phyloP scores from a whole-genome alignment of 2,888 invertebrate genomes.

The Cephonodes hylas region DNA sequence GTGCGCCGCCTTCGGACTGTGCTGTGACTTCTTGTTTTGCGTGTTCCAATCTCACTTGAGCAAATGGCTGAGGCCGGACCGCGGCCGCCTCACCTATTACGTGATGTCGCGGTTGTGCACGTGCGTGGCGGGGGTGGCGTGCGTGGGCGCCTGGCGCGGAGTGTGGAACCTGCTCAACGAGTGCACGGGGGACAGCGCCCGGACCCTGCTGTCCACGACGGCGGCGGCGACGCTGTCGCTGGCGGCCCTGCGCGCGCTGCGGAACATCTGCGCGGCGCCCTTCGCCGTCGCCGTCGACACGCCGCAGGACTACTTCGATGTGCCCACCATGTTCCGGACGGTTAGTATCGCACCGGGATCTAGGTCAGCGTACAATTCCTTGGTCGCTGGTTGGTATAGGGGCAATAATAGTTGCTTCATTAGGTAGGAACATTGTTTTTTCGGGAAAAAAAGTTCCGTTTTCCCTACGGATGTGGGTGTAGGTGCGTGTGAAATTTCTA shows the following conservation, averaged over 20 bases:
- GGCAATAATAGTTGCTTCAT: too few species aligned
- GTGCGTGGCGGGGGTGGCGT: slow-evolving; percentile 87
- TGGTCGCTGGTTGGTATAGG: too few species aligned
- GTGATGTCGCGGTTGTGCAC: slow-evolving; percentile 88
- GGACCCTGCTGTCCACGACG: slow-evolving; percentile 83
- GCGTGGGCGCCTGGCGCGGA: slow-evolving; percentile 94
- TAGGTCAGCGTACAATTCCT: not conserved
- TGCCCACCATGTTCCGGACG: slow-evolving; percentile 92
- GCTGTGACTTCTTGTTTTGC: slow-evolving; percentile 86
- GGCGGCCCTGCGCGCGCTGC: slow-evolving; percentile 84
- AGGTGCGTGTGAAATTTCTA: too few species aligned
- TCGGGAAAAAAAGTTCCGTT: too few species aligned
- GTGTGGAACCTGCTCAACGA: slow-evolving; percentile 89
- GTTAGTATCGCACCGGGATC: slow-evolving; percentile 77
- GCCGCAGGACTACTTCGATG: slow-evolving; percentile 89
- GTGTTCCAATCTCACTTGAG: slow-evolving; percentile 84
- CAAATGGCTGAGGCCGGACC: slow-evolving; percentile 82
- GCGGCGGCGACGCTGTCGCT: slow-evolving; percentile 85
- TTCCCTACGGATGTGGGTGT: too few species aligned
- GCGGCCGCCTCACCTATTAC: slow-evolving; percentile 85
- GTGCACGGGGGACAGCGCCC: slow-evolving; percentile 83
- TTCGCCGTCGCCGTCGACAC: slow-evolving; percentile 89
- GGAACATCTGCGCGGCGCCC: slow-evolving; percentile 92
- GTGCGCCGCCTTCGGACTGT: slow-evolving; percentile 86
- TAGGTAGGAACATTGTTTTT: too few species aligned